Evolutionary conservation across 2,113 vertebrate species (phyloP).

Genomic region (Lycaon pictus): DNA sequence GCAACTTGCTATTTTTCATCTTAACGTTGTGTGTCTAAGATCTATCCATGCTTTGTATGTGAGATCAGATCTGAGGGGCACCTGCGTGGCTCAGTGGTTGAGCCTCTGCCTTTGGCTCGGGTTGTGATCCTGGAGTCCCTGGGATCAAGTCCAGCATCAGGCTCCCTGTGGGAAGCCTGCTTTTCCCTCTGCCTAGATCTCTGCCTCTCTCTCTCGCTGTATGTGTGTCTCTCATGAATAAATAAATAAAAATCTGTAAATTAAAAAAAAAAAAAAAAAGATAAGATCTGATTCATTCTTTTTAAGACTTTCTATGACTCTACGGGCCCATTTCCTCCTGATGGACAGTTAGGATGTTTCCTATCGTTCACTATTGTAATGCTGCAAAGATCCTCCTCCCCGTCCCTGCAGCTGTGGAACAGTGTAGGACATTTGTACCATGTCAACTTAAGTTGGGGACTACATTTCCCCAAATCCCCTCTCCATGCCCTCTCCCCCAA

Average conservation of each 20-base stretch:
- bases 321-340: not conserved
- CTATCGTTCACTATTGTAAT: not conserved
- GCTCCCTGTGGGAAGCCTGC: too few species aligned
- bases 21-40: conserved; percentile 13
- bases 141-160: too few species aligned
- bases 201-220: too few species aligned
- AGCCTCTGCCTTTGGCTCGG: too few species aligned
- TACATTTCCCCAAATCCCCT: not conserved
- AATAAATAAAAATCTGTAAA: too few species aligned
- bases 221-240: too few species aligned
- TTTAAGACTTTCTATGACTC: not conserved
- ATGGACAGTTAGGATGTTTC: not conserved
- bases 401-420: not conserved
- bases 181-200: too few species aligned
- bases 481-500: not conserved
- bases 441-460: not conserved
- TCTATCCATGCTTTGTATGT: not conserved
- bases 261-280: too few species aligned
- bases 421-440: not conserved
- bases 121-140: too few species aligned
- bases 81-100: too few species aligned
- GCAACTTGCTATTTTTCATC: conserved; percentile 21
- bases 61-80: not conserved
- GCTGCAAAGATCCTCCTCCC: not conserved
- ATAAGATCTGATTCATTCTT: not conserved